phyloP scores from a whole-genome alignment of 2,797 vertebrate species.

The Brachymystax lenok region DNA sequence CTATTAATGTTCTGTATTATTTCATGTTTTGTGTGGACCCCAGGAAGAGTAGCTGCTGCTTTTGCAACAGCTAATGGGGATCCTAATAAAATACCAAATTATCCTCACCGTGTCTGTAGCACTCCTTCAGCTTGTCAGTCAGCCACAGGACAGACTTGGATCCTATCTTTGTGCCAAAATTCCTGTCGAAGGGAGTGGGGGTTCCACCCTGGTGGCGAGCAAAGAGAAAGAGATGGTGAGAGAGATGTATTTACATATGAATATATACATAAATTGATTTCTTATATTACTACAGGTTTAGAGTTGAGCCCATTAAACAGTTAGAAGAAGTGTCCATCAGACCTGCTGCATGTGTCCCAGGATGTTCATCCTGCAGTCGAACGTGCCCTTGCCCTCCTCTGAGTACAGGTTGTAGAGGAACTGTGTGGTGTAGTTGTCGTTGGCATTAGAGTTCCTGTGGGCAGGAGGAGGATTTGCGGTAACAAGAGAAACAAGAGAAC shows the following conservation, averaged over 20 bases:
- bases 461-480: not conserved
- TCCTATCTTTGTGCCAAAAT: constrained; percentile 95
- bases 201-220: constrained; percentile 81
- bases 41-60: too few relatives aligned
- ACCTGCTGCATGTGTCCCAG: constrained; percentile 96
- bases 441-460: constrained; percentile 87
- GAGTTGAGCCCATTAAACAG: not conserved
- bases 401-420: constrained; percentile 93
- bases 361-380: constrained; percentile 92
- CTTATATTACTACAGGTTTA: not conserved
- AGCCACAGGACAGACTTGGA: constrained; percentile 92
- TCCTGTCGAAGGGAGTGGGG: constrained; percentile 92
- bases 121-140: constrained; percentile 88
- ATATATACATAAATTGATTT: not conserved
- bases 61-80: too few relatives aligned
- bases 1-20: too few relatives aligned
- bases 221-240: not conserved
- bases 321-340: not conserved
- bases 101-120: constrained; percentile 86
- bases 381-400: constrained; percentile 90
- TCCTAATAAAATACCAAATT: too few relatives aligned
- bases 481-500: not conserved
- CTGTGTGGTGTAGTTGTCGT: constrained; percentile 88
- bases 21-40: too few relatives aligned
- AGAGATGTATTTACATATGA: not conserved